These are phyloP conservation scores for Mizuhopecten yessoensis DNA, from an alignment of 1,140 invertebrate genomes.

Conservation along the genomic window DNA sequence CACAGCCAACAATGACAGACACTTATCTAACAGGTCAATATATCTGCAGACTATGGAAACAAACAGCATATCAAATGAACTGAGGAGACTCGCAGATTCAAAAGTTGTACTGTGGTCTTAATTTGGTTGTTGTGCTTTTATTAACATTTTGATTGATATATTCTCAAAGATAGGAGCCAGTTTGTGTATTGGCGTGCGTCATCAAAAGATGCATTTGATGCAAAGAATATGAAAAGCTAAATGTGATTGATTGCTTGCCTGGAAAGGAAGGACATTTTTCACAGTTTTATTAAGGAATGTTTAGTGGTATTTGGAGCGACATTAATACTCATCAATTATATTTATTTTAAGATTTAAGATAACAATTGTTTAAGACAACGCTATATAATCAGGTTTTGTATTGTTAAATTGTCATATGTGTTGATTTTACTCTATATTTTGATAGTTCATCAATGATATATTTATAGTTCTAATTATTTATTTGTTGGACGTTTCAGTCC, in stretches of 20 bases:
- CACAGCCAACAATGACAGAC: too few relatives aligned
- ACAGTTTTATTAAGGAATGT: conserved; percentile 12
- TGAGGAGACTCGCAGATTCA: too few relatives aligned
- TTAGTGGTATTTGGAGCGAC: conserved; percentile 3
- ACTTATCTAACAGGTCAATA: too few relatives aligned
- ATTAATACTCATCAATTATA: not conserved
- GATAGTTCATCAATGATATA: conserved; percentile 2
- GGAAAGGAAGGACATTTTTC: not conserved
- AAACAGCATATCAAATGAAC: too few relatives aligned
- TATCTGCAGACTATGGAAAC: too few relatives aligned
- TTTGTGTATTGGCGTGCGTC: not conserved
- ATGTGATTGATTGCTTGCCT: not conserved
- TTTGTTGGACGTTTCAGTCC: not conserved
- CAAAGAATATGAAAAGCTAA: not conserved
- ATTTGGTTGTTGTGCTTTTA: too few relatives aligned
- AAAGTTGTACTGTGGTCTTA: too few relatives aligned
- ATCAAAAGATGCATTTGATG: not conserved
- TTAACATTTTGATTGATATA: too few relatives aligned
- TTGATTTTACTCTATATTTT: not conserved
- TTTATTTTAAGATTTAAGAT: conserved; percentile 6
- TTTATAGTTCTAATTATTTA: conserved; percentile 27
- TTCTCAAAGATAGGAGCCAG: too few relatives aligned
- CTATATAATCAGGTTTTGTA: conserved; percentile 3
- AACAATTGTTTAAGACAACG: conserved; percentile 3
- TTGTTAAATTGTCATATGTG: not conserved